Evolutionary conservation across 2,113 vertebrate genomes (phyloP), one percentile per base, ranked within the genome.

Genomic region (Triplophysa dalaica): DNA sequence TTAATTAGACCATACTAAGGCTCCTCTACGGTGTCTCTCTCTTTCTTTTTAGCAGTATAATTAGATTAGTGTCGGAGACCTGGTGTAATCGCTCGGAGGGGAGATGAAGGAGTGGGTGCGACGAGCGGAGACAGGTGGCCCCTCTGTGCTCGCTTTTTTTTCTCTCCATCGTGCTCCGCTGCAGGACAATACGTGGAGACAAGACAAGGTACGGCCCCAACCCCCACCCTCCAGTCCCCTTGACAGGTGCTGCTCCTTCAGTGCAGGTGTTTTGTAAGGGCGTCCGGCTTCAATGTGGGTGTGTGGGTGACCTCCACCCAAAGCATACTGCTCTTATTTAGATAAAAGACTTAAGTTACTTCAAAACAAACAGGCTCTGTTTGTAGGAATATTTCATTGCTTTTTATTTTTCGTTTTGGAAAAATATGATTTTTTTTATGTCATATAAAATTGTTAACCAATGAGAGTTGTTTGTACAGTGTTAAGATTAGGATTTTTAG

Each of bases 31-130:
- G 56, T 80, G 61, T 69, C 70, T 69, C 72, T 73, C 69, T 69
- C 56, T 79, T 83, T 75, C 73, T 83, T 79, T 83, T 75, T 63
- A 58, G 70, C 72, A 69, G 70, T 67, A 79, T 83, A 83, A 83
- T 83, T 83, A 83, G 82, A 83, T 83, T 79, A 83, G 77, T 79
- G 82, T 75, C 60, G 29, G 65, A 79, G 64, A 79, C 77, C 69
- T 69, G 76, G 81, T 48, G 70, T 41, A 74, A 63, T 79, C 84
- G 84, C 87, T 91, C 89, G 86, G 86, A 88, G 70, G 88, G 90
- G 89, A 90, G 91, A 91, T 81, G 88, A 87, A 84, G 84, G 66
- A 72, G 50, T 73, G 75, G 61, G 81, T 86, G 83, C 80, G 79
- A 80, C 19, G 60, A 80, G 66, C 22, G 81, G 81, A 85, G 85